phyloP scores from a whole-genome alignment of 2,113 vertebrate species.

The Cynocephalus volans region DNA sequence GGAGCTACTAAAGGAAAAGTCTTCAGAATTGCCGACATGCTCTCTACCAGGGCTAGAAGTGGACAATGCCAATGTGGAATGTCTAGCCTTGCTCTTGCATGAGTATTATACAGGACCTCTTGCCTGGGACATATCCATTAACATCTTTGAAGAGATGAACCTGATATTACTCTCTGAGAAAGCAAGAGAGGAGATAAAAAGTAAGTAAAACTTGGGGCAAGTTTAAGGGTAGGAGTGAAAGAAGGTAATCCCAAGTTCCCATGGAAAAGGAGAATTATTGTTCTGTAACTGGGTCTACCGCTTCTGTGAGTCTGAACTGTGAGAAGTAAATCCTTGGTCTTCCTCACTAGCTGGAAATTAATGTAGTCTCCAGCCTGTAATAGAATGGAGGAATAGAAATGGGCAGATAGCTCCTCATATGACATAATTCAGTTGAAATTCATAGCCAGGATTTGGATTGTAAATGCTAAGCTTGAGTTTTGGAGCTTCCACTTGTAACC shows the following conservation, averaged over 20 bases:
- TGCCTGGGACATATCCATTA: neutral
- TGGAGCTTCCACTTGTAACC: rapidly evolving
- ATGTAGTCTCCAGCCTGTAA: neutral
- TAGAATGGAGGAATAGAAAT: too few relatives aligned
- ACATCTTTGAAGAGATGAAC: slow-evolving; percentile 54
- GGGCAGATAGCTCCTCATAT: neutral
- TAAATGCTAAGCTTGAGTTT: neutral
- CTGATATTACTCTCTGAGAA: neutral
- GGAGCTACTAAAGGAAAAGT: neutral
- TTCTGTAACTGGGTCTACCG: neutral
- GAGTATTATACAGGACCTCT: neutral
- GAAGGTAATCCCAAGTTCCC: too few relatives aligned
- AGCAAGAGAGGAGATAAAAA: neutral
- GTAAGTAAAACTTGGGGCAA: neutral
- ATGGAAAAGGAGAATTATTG: rapidly evolving
- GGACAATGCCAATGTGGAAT: rapidly evolving
- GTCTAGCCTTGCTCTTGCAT: neutral
- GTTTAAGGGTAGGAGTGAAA: neutral
- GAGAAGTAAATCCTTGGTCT: neutral
- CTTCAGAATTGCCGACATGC: rapidly evolving
- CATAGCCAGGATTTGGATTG: rapidly evolving
- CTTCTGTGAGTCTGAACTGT: neutral
- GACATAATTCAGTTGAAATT: neutral
- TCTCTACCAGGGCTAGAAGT: rapidly evolving
- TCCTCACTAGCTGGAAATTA: neutral